Base-by-base conservation (phyloP, 2,797 vertebrate species). In the Anguilla obscura region DNA sequence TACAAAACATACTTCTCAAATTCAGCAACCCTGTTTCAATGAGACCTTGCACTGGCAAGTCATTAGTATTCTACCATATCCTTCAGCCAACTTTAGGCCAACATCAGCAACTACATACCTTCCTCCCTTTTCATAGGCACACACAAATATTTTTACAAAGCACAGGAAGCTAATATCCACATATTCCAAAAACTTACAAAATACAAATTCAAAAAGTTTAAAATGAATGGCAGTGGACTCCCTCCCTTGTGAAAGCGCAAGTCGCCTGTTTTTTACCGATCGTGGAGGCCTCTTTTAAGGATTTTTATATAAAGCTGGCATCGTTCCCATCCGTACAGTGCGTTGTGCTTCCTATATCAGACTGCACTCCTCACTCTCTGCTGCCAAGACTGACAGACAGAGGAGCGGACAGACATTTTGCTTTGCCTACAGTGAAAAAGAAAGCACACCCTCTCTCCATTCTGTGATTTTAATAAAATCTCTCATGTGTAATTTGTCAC, bases 171-270 rank as follows among this genome's bases (percentile, higher is more conserved):
- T 60, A 89, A 88, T 89, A 80, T 87, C 88, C 90, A 88, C 86
- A 79, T 1, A 86, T 69, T 86, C 48, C 79, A 84, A 69, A 86
- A 74, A 89, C 88, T 92, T 92, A 92, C 89, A 90, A 93, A 92
- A 90, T 33, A 84, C 0, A 1, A 86, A 58, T 90, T 90, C 88
- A 88, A 74, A 89, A 90, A 89, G 79, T 88, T 86, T 79, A 69
- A 85, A 87, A 83, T 93, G 89, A 84, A 93, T 93, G 93, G 93
- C 92, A 95, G 93, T 93, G 45, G 58, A 52, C 79, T 88, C 85
- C 84, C 85, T 86, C 74, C 40, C 50, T 12, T 52, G 7, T 88
- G 85, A 86, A 48, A 48, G 24, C 52, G 52, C 60, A 50, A 60
- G 33, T n/a, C 1, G 56, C 14, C 14, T 6, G 50, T 85, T 85